A percentile compares a stretch with the other conserved stretches of the same genome.
Evolutionary conservation across 2,888 invertebrate species (phyloP).

Genomic region (Lamellibrachia columna): DNA sequence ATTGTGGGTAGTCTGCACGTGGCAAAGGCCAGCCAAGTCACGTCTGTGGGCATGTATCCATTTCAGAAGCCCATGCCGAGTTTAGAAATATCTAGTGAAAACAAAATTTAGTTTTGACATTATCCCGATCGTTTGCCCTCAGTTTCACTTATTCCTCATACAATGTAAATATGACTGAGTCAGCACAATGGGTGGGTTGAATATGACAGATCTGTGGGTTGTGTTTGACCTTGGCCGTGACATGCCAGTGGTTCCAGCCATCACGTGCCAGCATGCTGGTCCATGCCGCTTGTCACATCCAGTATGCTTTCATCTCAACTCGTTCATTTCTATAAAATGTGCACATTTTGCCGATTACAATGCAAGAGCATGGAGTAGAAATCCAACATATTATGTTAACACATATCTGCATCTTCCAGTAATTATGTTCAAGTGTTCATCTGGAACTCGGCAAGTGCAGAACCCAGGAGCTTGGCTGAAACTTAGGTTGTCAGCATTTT

Average conservation of each 20-base stretch:
- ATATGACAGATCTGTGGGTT: conserved; percentile 8
- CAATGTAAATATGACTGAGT: background rate
- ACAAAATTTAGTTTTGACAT: background rate
- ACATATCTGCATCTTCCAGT: background rate
- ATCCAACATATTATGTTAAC: background rate
- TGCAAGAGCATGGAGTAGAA: background rate
- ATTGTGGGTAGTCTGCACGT: background rate
- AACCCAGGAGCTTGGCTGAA: too few relatives aligned
- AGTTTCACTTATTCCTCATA: background rate
- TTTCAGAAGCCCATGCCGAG: background rate
- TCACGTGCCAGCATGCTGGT: background rate
- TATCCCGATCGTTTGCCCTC: background rate
- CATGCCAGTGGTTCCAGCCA: background rate
- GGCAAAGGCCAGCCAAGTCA: background rate
- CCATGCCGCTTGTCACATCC: background rate
- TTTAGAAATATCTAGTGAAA: background rate
- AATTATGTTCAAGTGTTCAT: background rate
- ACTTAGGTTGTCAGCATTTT: background rate
- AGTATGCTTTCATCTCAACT: background rate
- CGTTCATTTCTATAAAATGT: background rate
- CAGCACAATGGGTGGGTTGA: background rate
- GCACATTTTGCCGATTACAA: background rate
- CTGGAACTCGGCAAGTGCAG: background rate
- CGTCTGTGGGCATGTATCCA: background rate
- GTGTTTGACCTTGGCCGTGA: background rate